A percentile compares a stretch with the other conserved stretches of the same genome.
Evolutionary conservation across 1,140 invertebrate genomes (phyloP).

Genomic region (Myzus persicae): DNA sequence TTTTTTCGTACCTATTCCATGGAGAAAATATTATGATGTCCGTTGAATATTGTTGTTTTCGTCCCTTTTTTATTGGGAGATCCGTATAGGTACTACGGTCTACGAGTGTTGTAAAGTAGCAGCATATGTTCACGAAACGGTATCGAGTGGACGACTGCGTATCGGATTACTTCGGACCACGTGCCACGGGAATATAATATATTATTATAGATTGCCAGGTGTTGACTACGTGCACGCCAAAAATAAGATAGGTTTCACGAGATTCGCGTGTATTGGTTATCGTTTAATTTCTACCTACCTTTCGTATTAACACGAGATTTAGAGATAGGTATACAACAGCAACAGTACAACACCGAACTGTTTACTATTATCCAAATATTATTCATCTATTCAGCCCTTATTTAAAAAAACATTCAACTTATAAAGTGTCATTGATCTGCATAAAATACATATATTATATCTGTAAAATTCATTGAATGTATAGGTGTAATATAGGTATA

Average conservation of each 20-base stretch:
- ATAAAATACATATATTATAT: neutral
- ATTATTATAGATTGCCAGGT: conserved; percentile 33
- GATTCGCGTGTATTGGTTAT: conserved; percentile 15
- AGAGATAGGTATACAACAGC: neutral
- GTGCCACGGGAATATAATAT: conserved; percentile 12
- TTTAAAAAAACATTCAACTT: neutral
- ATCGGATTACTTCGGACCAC: conserved; percentile 47
- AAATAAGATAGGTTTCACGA: neutral
- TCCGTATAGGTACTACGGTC: neutral
- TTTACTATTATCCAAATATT: neutral
- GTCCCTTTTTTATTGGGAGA: conserved; percentile 37
- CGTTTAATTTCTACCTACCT: conserved; percentile 14
- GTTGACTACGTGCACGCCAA: neutral
- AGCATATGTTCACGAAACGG: conserved; percentile 47
- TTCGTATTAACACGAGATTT: neutral
- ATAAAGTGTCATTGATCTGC: neutral
- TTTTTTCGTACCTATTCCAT: neutral
- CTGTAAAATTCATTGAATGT: neutral
- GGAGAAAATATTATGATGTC: neutral
- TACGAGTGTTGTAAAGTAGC: neutral
- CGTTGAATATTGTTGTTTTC: neutral
- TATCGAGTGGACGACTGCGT: conserved; percentile 38
- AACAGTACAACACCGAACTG: neutral
- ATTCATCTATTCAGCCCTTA: neutral
- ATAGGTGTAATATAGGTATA: neutral